Evolutionary conservation across 2,888 invertebrate genomes (phyloP).

Genomic region (Alviniconcha strummeri): DNA sequence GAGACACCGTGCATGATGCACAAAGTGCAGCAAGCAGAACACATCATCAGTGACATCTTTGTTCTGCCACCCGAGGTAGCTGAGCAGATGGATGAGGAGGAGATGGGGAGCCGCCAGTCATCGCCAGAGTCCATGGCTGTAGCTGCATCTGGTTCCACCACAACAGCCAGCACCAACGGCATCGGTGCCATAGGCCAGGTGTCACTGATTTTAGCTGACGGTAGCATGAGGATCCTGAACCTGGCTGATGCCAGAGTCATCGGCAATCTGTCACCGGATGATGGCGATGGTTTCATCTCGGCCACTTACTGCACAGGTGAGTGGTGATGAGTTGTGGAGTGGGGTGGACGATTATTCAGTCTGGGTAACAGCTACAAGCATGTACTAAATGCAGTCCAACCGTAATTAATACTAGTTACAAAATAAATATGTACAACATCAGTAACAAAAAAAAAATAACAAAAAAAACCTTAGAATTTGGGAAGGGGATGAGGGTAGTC

Average conservation of each 20-base stretch:
- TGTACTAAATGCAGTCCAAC: too few relatives aligned
- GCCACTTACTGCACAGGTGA: slow-evolving; percentile 89
- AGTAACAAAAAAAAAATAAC: neutral
- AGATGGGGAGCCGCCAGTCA: slow-evolving; percentile 36
- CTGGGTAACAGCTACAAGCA: too few relatives aligned
- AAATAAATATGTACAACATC: too few relatives aligned
- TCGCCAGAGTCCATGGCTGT: slow-evolving; percentile 30
- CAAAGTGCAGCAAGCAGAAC: slow-evolving; percentile 46
- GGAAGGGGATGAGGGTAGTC: neutral
- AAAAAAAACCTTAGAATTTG: neutral
- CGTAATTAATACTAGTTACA: too few relatives aligned
- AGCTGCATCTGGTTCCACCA: slow-evolving; percentile 17
- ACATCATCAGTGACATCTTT: slow-evolving; percentile 55
- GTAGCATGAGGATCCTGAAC: slow-evolving; percentile 79
- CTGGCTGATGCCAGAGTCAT: slow-evolving; percentile 82
- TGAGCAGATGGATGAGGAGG: slow-evolving; percentile 62
- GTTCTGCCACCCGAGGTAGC: slow-evolving; percentile 64
- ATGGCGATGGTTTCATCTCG: slow-evolving; percentile 80
- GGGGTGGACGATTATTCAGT: too few relatives aligned
- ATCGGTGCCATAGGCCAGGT: slow-evolving; percentile 27
- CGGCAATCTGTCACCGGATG: slow-evolving; percentile 76
- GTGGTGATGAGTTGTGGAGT: neutral
- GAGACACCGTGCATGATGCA: slow-evolving; percentile 78
- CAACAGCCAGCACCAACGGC: slow-evolving; percentile 39
- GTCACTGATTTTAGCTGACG: slow-evolving; percentile 17